Base-by-base conservation (phyloP, 2,797 vertebrate genomes). In the Microhierax caerulescens region DNA sequence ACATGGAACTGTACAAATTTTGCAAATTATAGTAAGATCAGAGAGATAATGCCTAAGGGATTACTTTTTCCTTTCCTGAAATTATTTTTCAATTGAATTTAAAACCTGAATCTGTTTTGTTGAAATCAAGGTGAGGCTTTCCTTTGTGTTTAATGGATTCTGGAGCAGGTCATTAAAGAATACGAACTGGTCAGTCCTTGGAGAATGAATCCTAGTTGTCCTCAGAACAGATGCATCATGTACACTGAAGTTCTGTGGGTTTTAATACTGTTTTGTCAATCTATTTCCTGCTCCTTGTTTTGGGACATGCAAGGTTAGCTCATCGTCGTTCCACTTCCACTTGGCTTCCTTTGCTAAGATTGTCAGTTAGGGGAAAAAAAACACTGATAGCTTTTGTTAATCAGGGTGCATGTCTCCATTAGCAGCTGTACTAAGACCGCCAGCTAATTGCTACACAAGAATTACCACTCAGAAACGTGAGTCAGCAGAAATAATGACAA, bases 11-110 rank as follows among this genome's bases (percentile, higher is more conserved):
- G 64, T 92, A 87, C 68, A 88, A 96, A 95, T 77, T 60, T 73
- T 89, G 47, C 85, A 84, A 93, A 93, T 96, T 93, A 91, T 63
- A 85, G 78, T 53, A 48, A 65, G 75, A 95, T 95, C 90, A 87
- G 64, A 54, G 70, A 95, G 70, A 85, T 93, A 94, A 96, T 81
- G 27, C 77, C 77, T 61, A 51, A 64, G 90, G 82, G 86, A 96
- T 96, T 91, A 80, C 57, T 87, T 90, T 90, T 91, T 90, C 75
- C 80, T 84, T 78, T 83, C 70, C 68, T 75, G 48, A 88, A 96
- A 96, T 97, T 78, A 91, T 78, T 93, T 93, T 94, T 89, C 50
- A 68, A 74, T 86, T 5, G 12, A 87, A 91, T 92, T 83, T 85
- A 93, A 94, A 90, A 74, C 45, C 67, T 61, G 27, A 67, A 61